Conservation (phyloP, 2,113 vertebrate genomes). For the Salvator merianae region DNA sequence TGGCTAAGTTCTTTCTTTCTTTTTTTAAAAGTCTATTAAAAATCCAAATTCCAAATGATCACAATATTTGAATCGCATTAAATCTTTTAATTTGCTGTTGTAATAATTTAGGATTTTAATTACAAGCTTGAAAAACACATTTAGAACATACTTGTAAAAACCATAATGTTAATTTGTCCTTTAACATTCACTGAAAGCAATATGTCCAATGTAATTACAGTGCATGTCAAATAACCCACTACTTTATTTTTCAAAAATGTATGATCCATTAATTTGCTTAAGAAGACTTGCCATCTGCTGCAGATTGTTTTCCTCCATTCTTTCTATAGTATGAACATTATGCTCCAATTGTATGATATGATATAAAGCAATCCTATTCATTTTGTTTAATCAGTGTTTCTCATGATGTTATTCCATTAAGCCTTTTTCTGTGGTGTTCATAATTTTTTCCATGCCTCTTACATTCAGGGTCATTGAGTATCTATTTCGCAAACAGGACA, state of each 20-base stretch:
- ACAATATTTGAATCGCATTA: constrained; percentile 59
- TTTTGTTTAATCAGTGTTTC: constrained; percentile 46
- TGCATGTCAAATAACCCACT: constrained; percentile 76
- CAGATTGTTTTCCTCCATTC: constrained; percentile 60
- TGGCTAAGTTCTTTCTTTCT: constrained; percentile 40
- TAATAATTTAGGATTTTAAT: constrained; percentile 77
- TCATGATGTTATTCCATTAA: constrained; percentile 36
- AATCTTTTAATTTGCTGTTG: constrained; percentile 68
- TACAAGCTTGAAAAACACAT: constrained; percentile 73
- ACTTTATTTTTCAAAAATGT: constrained; percentile 69
- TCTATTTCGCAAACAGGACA: constrained; percentile 21
- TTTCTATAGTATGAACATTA: constrained; percentile 30
- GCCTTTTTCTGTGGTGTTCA: constrained; percentile 41
- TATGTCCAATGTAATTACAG: constrained; percentile 78
- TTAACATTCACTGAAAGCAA: constrained; percentile 81
- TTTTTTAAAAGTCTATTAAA: constrained; percentile 34
- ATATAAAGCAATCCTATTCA: constrained; percentile 58
- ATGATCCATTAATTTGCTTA: constrained; percentile 75
- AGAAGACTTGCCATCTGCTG: constrained; percentile 81
- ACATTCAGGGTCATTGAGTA: constrained; percentile 24
- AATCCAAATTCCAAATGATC: constrained; percentile 47
- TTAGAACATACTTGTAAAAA: constrained; percentile 65
- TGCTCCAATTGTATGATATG: constrained; percentile 58
- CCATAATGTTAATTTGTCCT: constrained; percentile 80
- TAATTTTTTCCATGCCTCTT: constrained; percentile 43